Evolutionary conservation across 1,140 invertebrate genomes (phyloP).

Genomic region (Heliconius hermathena): DNA sequence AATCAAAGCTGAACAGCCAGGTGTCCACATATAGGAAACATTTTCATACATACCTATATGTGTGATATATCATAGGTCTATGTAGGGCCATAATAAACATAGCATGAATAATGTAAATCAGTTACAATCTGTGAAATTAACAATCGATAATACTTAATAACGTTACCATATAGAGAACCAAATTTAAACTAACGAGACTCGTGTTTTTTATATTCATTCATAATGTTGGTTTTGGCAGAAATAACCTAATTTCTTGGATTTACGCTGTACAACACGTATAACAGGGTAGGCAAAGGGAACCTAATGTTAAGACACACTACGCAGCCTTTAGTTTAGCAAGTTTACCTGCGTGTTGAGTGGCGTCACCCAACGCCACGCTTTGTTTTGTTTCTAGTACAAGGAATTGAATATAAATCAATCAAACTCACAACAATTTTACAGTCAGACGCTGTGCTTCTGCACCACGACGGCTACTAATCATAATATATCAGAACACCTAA

Average conservation of each 20-base stretch:
- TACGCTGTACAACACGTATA: too few species aligned
- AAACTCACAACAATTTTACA: too few species aligned
- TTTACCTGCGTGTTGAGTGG: too few species aligned
- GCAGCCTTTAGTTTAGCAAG: too few species aligned
- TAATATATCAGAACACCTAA: too few species aligned
- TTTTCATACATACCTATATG: slow-evolving; percentile 18
- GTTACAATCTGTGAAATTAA: slow-evolving; percentile 28
- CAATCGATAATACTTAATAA: slow-evolving; percentile 26
- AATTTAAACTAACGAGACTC: slow-evolving; percentile 42
- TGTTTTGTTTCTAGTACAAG: not conserved
- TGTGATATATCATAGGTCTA: slow-evolving; percentile 7
- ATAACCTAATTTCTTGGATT: not conserved
- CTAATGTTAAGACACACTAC: too few species aligned
- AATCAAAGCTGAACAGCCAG: slow-evolving; percentile 32
- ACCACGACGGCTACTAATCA: too few species aligned
- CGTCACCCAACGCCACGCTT: too few species aligned
- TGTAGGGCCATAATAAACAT: slow-evolving; percentile 26
- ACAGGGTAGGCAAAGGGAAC: too few species aligned
- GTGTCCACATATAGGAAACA: slow-evolving; percentile 20
- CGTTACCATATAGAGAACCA: slow-evolving; percentile 41
- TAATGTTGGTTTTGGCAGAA: not conserved
- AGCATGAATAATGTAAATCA: slow-evolving; percentile 41
- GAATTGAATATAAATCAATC: not conserved
- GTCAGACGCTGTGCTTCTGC: too few species aligned
- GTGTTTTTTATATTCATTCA: not conserved